A percentile compares a stretch with the other conserved stretches of the same genome.
phyloP scores from a whole-genome alignment of 2,888 invertebrate genomes.

The Napeogenes inachia region DNA sequence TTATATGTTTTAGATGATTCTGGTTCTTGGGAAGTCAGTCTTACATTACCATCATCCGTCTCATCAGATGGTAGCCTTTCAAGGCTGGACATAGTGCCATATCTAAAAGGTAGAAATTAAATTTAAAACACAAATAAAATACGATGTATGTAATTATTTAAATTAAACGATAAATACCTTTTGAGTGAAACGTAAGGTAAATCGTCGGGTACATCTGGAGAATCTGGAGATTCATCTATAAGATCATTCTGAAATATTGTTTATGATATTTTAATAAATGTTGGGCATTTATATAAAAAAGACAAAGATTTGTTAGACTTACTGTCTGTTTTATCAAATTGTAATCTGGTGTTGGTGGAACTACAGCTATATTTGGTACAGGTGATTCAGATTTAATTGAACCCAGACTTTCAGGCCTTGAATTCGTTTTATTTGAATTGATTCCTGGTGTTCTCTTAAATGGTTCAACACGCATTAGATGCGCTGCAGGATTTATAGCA shows the following conservation, averaged over 20 bases:
- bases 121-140: conserved; percentile 14
- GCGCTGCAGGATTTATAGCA: conserved; percentile 79
- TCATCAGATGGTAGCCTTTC: conserved; percentile 82
- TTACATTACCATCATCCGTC: conserved; percentile 76
- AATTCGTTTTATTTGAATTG: conserved; percentile 53
- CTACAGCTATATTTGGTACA: conserved; percentile 84
- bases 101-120: conserved; percentile 55
- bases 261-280: conserved; percentile 10
- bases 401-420: conserved; percentile 67
- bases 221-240: conserved; percentile 82
- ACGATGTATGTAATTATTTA: conserved; percentile 11
- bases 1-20: conserved; percentile 48
- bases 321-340: conserved; percentile 67
- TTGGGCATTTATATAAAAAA: conserved; percentile 11
- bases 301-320: conserved; percentile 38
- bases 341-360: conserved; percentile 85
- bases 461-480: conserved; percentile 78
- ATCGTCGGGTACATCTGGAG: conserved; percentile 82
- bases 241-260: conserved; percentile 60
- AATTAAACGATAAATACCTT: conserved; percentile 54
- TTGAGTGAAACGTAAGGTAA: conserved; percentile 84
- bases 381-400: conserved; percentile 64
- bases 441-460: conserved; percentile 58
- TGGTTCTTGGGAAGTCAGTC: conserved; percentile 61
- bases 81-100: conserved; percentile 85